Evolutionary conservation across 2,888 invertebrate species (phyloP).

Genomic region (Strigamia maritima): DNA sequence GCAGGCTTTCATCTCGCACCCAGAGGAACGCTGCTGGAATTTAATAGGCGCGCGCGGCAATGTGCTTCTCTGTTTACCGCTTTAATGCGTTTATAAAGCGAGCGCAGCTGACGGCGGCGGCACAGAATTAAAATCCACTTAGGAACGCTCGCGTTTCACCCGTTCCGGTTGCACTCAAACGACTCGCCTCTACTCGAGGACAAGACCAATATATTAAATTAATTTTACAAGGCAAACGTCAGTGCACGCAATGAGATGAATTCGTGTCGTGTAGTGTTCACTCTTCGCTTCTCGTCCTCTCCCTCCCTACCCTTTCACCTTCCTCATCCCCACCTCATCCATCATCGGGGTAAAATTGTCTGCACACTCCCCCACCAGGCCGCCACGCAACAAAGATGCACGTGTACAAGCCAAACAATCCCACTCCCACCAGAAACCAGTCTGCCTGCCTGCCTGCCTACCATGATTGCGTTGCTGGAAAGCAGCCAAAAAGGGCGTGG

Average conservation of each 20-base stretch:
- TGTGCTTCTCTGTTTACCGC: conserved; percentile 32
- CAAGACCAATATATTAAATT: conserved; percentile 30
- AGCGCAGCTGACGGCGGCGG: conserved; percentile 30
- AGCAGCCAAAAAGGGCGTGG: not conserved
- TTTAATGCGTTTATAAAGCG: conserved; percentile 32
- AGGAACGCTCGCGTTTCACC: conserved; percentile 33
- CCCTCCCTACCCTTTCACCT: not conserved
- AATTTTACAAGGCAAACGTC: conserved; percentile 31
- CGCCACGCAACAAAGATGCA: conserved; percentile 20
- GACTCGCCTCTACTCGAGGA: conserved; percentile 3
- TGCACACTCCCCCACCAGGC: not conserved
- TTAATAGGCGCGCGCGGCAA: conserved; percentile 33
- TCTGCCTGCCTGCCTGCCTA: no score
- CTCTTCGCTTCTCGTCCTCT: not conserved
- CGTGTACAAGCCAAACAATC: conserved; percentile 25
- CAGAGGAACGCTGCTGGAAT: conserved; percentile 30
- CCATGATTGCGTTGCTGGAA: conserved; percentile 26
- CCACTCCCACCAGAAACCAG: conserved; percentile 18
- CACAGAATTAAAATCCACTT: conserved; percentile 34
- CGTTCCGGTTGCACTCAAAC: conserved; percentile 25
- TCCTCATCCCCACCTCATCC: conserved; percentile 7
- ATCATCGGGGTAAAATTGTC: conserved; percentile 26
- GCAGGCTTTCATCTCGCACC: conserved; percentile 32
- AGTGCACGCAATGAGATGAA: conserved; percentile 10
- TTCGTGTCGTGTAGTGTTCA: conserved; percentile 1